Evolutionary conservation across 2,113 vertebrate genomes (phyloP).

Genomic region (Siniperca knerii): DNA sequence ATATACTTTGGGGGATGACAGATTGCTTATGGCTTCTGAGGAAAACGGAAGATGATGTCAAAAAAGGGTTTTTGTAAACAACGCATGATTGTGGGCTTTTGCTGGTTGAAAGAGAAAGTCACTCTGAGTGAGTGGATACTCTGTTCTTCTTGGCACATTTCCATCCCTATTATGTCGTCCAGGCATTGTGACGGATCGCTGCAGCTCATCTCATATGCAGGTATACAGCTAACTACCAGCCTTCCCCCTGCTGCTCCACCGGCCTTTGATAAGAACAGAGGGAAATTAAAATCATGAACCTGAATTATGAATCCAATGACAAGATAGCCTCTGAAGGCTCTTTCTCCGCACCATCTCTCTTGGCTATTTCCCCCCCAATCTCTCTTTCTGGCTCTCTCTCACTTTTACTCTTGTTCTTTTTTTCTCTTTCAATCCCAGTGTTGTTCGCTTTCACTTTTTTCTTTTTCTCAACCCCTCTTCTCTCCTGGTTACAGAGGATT

Average conservation of each 20-base stretch:
- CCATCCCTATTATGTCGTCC: constrained; percentile 79
- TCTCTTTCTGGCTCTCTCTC: constrained; percentile 41
- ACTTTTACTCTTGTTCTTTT: constrained; percentile 68
- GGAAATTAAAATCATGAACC: constrained; percentile 89
- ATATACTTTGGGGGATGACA: constrained; percentile 31
- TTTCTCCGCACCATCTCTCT: constrained; percentile 64
- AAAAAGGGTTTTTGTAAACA: constrained; percentile 77
- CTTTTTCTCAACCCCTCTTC: constrained; percentile 43
- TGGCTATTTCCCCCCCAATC: constrained; percentile 39
- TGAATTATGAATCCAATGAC: constrained; percentile 89
- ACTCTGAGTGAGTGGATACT: constrained; percentile 57
- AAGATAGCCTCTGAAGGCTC: constrained; percentile 81
- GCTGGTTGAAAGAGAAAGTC: constrained; percentile 66
- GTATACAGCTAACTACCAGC: constrained; percentile 85
- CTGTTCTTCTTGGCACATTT: constrained; percentile 78
- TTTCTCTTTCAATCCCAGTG: constrained; percentile 60
- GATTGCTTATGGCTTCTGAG: constrained; percentile 54
- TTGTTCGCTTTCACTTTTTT: constrained; percentile 55
- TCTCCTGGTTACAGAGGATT: constrained; percentile 77
- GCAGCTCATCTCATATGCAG: constrained; percentile 84
- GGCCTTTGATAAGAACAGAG: constrained; percentile 88
- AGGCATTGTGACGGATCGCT: constrained; percentile 73
- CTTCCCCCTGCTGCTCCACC: constrained; percentile 75
- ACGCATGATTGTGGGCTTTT: constrained; percentile 58
- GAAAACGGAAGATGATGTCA: constrained; percentile 47